phyloP scores from a whole-genome alignment of 2,113 vertebrate genomes.

The Scomber japonicus region DNA sequence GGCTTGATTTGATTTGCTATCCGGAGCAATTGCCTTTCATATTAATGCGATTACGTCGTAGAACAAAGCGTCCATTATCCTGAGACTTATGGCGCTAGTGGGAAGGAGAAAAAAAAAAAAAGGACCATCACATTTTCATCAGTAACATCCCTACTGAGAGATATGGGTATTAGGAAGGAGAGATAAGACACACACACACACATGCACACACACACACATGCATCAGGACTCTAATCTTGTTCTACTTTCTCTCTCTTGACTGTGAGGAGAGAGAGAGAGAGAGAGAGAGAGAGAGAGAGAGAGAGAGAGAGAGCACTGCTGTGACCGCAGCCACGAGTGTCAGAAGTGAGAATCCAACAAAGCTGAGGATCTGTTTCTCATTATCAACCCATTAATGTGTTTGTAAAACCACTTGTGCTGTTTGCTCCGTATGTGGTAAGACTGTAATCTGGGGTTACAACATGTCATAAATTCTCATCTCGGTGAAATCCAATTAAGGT shows the following conservation, averaged over 20 bases:
- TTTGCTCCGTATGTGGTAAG: conserved; percentile 56
- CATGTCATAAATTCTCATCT: conserved; percentile 58
- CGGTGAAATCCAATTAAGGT: conserved; percentile 46
- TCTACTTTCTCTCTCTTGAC: conserved; percentile 31
- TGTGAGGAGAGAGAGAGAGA: conserved; percentile 6
- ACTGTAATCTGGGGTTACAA: conserved; percentile 69
- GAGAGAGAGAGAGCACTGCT: background rate
- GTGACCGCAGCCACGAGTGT: conserved; percentile 36
- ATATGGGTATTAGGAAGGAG: conserved; percentile 73
- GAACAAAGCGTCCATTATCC: conserved; percentile 81
- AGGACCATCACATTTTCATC: conserved; percentile 68
- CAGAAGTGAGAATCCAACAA: conserved; percentile 33
- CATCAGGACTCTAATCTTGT: conserved; percentile 54
- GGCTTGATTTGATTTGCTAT: conserved; percentile 82
- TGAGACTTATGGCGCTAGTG: conserved; percentile 73
- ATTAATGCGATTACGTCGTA: conserved; percentile 81
- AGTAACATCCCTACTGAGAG: conserved; percentile 75
- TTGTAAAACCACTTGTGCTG: conserved; percentile 67
- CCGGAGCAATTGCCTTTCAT: conserved; percentile 80
- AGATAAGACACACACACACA: conserved; percentile 58
- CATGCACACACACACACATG: conserved; percentile 28
- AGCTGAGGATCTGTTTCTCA: conserved; percentile 65
- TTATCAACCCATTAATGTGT: conserved; percentile 73
- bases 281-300: background rate
- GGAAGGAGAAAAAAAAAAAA: conserved; percentile 29